Percentiles rank a stretch among this genome's conserved stretches.
phyloP scores from a whole-genome alignment of 2,888 invertebrate genomes.

The Caenorhabditis sp. region DNA sequence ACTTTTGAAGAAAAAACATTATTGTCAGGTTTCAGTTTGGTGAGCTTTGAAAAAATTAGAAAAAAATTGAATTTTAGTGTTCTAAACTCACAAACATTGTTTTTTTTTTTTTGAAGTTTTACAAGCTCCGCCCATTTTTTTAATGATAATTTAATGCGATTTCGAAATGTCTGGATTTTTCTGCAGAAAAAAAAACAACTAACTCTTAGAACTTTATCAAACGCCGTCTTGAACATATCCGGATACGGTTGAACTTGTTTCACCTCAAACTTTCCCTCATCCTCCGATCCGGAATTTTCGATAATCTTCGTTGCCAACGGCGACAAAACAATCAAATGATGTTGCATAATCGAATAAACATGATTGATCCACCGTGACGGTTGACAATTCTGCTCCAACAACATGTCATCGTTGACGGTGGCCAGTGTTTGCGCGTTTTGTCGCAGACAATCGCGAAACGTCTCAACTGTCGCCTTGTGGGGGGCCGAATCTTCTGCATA shows the following conservation, averaged over 20 bases:
- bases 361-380: slow-evolving; percentile 62
- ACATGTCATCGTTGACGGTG: neutral
- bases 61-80: too few species aligned
- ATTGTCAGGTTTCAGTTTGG: too few species aligned
- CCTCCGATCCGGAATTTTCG: slow-evolving; percentile 10
- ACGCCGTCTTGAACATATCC: slow-evolving; percentile 57
- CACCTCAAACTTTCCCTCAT: slow-evolving; percentile 14
- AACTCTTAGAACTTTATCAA: slow-evolving; percentile 54
- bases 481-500: neutral
- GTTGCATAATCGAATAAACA: slow-evolving; percentile 33
- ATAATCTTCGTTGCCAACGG: slow-evolving; percentile 48
- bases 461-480: neutral
- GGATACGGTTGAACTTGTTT: slow-evolving; percentile 51
- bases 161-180: too few species aligned
- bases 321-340: slow-evolving; percentile 61
- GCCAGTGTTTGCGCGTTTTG: slow-evolving; percentile 1
- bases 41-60: too few species aligned
- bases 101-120: too few species aligned
- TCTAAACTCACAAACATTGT: too few species aligned
- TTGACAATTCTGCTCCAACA: neutral
- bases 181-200: too few species aligned
- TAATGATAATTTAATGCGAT: too few species aligned
- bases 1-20: neutral
- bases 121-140: too few species aligned
- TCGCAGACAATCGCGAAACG: neutral